phyloP scores from a whole-genome alignment of 2,113 vertebrate species.

The Tylochromis polylepis region DNA sequence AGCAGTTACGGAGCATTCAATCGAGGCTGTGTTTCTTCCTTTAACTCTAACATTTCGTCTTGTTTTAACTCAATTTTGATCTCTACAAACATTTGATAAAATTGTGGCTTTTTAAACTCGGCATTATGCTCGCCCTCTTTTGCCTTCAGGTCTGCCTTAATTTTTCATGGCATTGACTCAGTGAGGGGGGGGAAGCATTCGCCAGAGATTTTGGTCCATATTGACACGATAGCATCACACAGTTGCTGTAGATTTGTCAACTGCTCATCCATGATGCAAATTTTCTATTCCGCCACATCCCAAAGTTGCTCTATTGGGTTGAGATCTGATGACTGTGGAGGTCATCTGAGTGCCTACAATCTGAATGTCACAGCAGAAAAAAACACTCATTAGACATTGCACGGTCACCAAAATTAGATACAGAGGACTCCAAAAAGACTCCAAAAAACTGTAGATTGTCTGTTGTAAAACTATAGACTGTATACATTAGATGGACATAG shows the following conservation, averaged over 20 bases:
- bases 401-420: no score
- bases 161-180: not conserved
- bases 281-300: not conserved
- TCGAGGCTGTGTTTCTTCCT: not conserved
- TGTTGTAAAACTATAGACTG: not conserved
- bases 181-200: not conserved
- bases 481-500: not conserved
- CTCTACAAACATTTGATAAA: not conserved
- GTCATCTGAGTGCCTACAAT: not conserved
- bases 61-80: not conserved
- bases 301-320: not conserved
- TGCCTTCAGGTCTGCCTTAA: not conserved
- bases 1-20: not conserved
- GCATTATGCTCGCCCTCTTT: not conserved
- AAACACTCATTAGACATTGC: not conserved
- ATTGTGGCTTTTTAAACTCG: not conserved
- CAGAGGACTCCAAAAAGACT: no score
- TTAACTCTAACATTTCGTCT: not conserved
- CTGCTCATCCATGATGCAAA: not conserved
- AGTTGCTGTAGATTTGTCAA: not conserved
- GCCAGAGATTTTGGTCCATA: not conserved
- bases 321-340: not conserved
- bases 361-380: not conserved
- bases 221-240: accelerated
- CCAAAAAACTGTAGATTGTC: not conserved